phyloP scores from a whole-genome alignment of 2,797 vertebrate species.

The Microchirus variegatus region DNA sequence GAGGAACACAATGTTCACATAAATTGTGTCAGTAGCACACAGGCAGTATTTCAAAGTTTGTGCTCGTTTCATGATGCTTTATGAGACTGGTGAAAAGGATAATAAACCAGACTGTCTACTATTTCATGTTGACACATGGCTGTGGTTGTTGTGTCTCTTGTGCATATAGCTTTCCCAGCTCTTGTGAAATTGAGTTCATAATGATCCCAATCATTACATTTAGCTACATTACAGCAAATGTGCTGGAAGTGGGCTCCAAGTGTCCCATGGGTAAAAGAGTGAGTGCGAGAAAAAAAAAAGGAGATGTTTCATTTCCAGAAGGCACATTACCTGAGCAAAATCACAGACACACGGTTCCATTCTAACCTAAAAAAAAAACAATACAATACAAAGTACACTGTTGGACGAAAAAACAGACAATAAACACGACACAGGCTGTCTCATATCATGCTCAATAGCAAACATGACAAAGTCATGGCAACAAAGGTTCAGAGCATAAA shows the following conservation, averaged over 20 bases:
- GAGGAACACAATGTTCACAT: background rate
- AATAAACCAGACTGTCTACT: conserved; percentile 25
- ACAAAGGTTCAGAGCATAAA: conserved; percentile 21
- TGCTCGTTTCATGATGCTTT: conserved; percentile 17
- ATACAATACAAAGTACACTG: conserved; percentile 13
- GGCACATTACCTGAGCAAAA: conserved; percentile 20
- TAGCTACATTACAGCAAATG: conserved; percentile 39
- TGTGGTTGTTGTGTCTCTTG: conserved; percentile 14
- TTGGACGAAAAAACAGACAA: background rate
- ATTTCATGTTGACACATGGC: conserved; percentile 32
- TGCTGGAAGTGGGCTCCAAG: conserved; percentile 21
- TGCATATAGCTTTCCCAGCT: conserved; percentile 11
- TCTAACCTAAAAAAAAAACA: conserved; percentile 23
- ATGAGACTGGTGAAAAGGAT: conserved; percentile 21
- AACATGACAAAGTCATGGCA: conserved; percentile 14
- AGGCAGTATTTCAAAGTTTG: conserved; percentile 13
- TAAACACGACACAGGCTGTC: background rate
- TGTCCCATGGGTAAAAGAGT: conserved; percentile 26
- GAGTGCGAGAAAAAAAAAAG: conserved; percentile 3
- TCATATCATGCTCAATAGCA: background rate
- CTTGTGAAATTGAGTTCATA: conserved; percentile 29
- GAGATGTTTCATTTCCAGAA: conserved; percentile 29
- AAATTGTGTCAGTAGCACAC: conserved; percentile 3
- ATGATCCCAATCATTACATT: conserved; percentile 49
- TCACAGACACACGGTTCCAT: too few species aligned